Base-by-base conservation (phyloP, 1,140 invertebrate genomes). In the Drosophila subpulchrella region DNA sequence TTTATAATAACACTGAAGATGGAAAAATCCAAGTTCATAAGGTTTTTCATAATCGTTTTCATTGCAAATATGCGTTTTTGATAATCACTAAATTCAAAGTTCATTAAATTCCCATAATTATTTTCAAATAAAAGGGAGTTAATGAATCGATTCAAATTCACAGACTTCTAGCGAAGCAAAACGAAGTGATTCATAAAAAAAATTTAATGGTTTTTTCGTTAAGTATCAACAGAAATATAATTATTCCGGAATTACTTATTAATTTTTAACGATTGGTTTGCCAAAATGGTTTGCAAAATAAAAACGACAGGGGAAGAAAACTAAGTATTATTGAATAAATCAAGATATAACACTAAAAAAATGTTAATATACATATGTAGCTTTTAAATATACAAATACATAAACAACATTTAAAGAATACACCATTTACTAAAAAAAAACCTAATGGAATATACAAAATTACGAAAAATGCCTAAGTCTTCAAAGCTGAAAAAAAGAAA, bases 91-190 rank as follows among this genome's bases (percentile, higher is more conserved):
- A 53, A 36, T 0, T 5, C 11, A 38, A 15, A 36, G 12, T 38
- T 7, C 30, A 54, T 38, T 13, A 36, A 61, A 44, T 62, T 66
- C 57, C 15, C 34, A 66, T 61, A 12, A 66, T 62, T 62, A 41
- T 32, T 48, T 48, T 48, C 42, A 30, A 20, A 61, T 62, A 44
- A 66, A 48, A 62, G 32, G 24, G 42, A 47, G 48, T 48, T 60
- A 38, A 32, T 27, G 51, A 56, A 56, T 61, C 15, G 56, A 61
- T 57, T 60, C 11, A 55, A 38, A 55, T 60, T 38, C 20, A 36
- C 44, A 17, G 20, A 27, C 46, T 8, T 53, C 11, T 8, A 32
- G 32, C 32, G 0, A 34, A 34, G 15, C 32, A 3, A 36, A 20
- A 15, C 50, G 3, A 54, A 54, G 54, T 60, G 58, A 60, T 55